A percentile compares a stretch with the other conserved stretches of the same genome.
Conservation (phyloP, 1,140 invertebrate genomes). For the Lepidurus couesii region DNA sequence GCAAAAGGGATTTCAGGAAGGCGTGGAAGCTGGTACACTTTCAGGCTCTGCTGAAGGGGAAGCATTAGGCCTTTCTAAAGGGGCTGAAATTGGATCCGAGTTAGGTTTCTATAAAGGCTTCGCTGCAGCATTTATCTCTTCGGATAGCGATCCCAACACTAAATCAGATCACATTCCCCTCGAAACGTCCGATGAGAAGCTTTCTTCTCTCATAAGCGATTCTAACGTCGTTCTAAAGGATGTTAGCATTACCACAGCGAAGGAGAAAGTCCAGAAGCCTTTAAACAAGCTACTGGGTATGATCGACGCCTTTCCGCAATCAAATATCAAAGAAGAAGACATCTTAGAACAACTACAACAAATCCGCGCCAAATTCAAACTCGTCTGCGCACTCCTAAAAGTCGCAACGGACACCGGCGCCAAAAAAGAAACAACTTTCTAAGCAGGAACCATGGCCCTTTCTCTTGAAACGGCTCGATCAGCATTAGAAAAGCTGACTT, state of each 20-base stretch:
- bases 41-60: slow-evolving; percentile 57
- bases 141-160: neutral
- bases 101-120: slow-evolving; percentile 55
- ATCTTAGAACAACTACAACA: slow-evolving; percentile 54
- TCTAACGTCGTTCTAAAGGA: neutral
- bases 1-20: slow-evolving; percentile 54
- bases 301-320: slow-evolving; percentile 58
- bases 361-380: slow-evolving; percentile 60
- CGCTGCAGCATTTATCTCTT: slow-evolving; percentile 39
- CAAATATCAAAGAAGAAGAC: slow-evolving; percentile 59
- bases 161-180: neutral
- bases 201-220: neutral
- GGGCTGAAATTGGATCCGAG: slow-evolving; percentile 57
- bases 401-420: slow-evolving; percentile 40
- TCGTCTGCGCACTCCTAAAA: slow-evolving; percentile 60
- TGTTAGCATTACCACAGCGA: neutral
- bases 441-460: slow-evolving; percentile 1
- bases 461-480: slow-evolving; percentile 40
- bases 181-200: neutral
- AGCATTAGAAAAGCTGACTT: slow-evolving; percentile 50
- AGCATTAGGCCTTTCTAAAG: slow-evolving; percentile 58
- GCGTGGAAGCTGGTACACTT: slow-evolving; percentile 49
- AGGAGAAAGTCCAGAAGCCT: slow-evolving; percentile 51
- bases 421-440: slow-evolving; percentile 28
- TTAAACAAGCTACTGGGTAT: slow-evolving; percentile 53